phyloP scores from a whole-genome alignment of 2,888 invertebrate species.

The Drosophila tripunctata region DNA sequence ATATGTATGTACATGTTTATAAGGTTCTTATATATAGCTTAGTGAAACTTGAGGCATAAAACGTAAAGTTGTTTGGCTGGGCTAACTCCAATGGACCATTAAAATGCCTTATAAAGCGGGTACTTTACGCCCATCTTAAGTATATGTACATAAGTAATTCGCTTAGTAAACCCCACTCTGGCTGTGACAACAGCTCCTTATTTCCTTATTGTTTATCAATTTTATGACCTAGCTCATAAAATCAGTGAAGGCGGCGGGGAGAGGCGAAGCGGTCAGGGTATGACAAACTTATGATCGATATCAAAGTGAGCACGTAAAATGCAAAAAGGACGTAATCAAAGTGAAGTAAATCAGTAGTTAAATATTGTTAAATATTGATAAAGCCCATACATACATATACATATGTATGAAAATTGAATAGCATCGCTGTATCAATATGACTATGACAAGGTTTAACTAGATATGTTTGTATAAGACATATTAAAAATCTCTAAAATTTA shows the following conservation, averaged over 20 bases:
- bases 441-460: too few relatives aligned
- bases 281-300: slow-evolving; percentile 3
- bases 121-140: slow-evolving; percentile 22
- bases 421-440: too few relatives aligned
- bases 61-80: slow-evolving; percentile 34
- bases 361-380: background rate
- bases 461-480: too few relatives aligned
- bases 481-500: too few relatives aligned
- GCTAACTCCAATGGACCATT: slow-evolving; percentile 46
- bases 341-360: too few relatives aligned
- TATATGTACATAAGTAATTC: slow-evolving; percentile 39
- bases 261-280: background rate
- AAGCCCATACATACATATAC: too few relatives aligned
- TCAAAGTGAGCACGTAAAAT: slow-evolving; percentile 28
- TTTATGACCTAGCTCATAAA: slow-evolving; percentile 51
- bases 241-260: background rate
- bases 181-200: slow-evolving; percentile 3
- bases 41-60: slow-evolving; percentile 37
- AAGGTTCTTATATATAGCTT: slow-evolving; percentile 7
- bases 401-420: too few relatives aligned
- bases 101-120: slow-evolving; percentile 59
- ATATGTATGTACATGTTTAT: slow-evolving; percentile 1
- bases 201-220: slow-evolving; percentile 67
- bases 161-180: background rate
- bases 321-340: background rate